phyloP scores from a whole-genome alignment of 2,113 vertebrate species.

The Ophthalmolycus amberensis region DNA sequence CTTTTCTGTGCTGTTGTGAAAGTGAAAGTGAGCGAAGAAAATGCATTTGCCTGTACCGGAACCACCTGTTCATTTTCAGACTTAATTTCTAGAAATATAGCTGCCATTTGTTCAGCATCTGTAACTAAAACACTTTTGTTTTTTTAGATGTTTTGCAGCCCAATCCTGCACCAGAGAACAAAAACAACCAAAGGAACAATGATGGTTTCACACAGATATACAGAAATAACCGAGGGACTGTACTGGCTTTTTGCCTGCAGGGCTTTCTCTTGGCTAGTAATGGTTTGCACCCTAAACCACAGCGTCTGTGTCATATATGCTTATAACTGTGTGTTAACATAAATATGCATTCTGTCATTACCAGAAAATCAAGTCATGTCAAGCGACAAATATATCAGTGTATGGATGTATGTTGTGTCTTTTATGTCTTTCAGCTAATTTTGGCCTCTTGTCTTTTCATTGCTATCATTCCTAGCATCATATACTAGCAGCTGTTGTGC shows the following conservation, averaged over 20 bases:
- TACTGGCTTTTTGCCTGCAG: neutral
- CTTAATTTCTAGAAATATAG: constrained; percentile 14
- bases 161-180: neutral
- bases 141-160: neutral
- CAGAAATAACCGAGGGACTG: neutral
- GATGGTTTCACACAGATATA: neutral
- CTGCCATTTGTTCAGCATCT: constrained; percentile 18
- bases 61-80: constrained; percentile 36
- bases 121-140: neutral
- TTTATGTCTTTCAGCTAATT: constrained; percentile 42
- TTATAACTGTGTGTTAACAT: neutral
- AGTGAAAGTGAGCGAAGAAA: neutral
- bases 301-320: neutral
- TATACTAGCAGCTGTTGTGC: too few relatives aligned
- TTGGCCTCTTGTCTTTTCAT: constrained; percentile 18
- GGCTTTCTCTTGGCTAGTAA: neutral
- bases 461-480: constrained; percentile 3
- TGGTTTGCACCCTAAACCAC: constrained; percentile 22
- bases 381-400: constrained; percentile 38
- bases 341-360: constrained; percentile 23
- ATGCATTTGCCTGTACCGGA: constrained; percentile 6
- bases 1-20: constrained; percentile 17
- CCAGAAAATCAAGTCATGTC: constrained; percentile 27
- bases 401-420: neutral
- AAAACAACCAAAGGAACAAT: neutral